phyloP scores from a whole-genome alignment of 2,888 invertebrate species.

The Campoplex capitator region DNA sequence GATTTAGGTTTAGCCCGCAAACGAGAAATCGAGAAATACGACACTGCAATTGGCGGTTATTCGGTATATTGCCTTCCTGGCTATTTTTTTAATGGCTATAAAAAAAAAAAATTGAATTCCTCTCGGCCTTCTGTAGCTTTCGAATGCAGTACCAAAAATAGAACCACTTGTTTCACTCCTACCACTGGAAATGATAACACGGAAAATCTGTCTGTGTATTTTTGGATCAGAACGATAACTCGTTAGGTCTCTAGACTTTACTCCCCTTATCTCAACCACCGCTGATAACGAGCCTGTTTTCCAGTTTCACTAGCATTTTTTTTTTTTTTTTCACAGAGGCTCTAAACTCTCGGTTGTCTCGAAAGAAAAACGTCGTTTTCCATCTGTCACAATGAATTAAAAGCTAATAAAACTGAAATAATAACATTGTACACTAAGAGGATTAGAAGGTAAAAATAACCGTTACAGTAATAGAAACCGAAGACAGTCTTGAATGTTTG shows the following conservation, averaged over 20 bases:
- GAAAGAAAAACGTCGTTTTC: conserved; percentile 10
- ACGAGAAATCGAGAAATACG: conserved; percentile 7
- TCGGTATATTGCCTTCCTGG: not conserved
- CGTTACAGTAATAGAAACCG: too few relatives aligned
- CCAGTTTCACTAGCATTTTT: conserved; percentile 12
- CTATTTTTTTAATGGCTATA: not conserved
- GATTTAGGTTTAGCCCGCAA: conserved; percentile 8
- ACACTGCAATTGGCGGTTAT: not conserved
- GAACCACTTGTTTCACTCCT: not conserved
- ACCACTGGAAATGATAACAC: conserved; percentile 36
- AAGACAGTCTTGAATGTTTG: too few relatives aligned
- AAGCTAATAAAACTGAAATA: not conserved
- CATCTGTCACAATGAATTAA: not conserved
- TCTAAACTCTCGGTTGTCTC: conserved; percentile 8
- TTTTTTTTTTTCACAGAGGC: conserved; percentile 19
- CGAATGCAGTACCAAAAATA: not conserved
- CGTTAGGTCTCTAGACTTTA: conserved; percentile 37
- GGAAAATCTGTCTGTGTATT: conserved; percentile 49
- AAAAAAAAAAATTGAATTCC: not conserved
- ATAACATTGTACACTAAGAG: not conserved
- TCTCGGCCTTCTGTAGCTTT: not conserved
- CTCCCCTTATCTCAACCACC: conserved; percentile 56
- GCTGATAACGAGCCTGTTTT: conserved; percentile 50
- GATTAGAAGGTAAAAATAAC: too few relatives aligned
- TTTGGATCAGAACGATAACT: conserved; percentile 43